Base-by-base conservation (phyloP, 2,797 vertebrate species). In the Eupleurogrammus muticus region DNA sequence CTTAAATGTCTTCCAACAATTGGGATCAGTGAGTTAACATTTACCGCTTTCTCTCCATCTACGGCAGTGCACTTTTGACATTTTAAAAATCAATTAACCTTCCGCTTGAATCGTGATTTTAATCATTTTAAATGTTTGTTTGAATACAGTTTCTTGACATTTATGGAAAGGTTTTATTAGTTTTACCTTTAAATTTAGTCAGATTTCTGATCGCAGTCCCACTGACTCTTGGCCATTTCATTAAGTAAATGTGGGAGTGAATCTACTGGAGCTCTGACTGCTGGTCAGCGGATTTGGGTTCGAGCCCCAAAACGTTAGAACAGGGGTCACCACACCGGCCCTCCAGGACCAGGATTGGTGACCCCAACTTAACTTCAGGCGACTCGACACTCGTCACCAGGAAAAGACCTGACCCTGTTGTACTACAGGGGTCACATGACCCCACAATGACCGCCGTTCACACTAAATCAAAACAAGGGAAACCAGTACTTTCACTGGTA, bases 161-260 rank as follows among this genome's bases (percentile, higher is more conserved):
- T 28, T 28, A 28, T 6, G 3, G 6, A 28, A 14, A 40, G 28
- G 21, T 61, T 7, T n/a, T 9, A 50, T 14, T 28, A 24, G 49
- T 32, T 20, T 17, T 14, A 10, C 21, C n/a, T 55, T 42, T 8
- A 50, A 23, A 47, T 17, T 11, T n/a, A 44, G 54, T 68, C 64
- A n/a, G 36, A 19, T n/a, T 36, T 44, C 19, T 68, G 49, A 64
- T 59, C 48, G 40, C 47, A 23, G 20, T 38, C n/a, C 2, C 1
- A 34, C 9, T 20, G 23, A 21, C 66, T 35, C 61, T 28, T 21
- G 49, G 53, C 20, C 60, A 51, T 47, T 62, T 40, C 6, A 70
- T 55, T 11, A 38, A n/a, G 46, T 6, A 2, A 5, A 47, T 13
- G n/a, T 23, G 42, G 40, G 16, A 13, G 8, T 48, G 47, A n/a